These are phyloP conservation scores for Protosalanx chinensis DNA, from an alignment of 2,797 vertebrate species.

Conservation along the genomic window DNA sequence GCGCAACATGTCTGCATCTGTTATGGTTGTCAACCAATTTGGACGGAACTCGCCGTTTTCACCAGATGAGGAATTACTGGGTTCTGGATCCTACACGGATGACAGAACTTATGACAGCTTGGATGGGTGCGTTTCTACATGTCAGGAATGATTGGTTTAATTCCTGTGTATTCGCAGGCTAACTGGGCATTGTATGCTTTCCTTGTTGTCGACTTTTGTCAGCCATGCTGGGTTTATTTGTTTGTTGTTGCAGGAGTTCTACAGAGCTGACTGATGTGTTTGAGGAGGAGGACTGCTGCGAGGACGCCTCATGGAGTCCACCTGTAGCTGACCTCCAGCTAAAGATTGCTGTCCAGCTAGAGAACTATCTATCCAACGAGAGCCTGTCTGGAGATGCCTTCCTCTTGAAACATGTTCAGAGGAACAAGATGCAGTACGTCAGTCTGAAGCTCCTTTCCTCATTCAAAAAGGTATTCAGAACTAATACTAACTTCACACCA, in stretches of 20 bases:
- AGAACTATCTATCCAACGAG: constrained; percentile 73
- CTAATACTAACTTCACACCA: not conserved
- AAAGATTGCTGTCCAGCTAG: constrained; percentile 69
- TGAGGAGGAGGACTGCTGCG: constrained; percentile 46
- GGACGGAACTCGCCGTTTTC: constrained; percentile 20
- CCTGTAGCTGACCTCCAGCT: constrained; percentile 52
- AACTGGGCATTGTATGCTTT: too few species aligned
- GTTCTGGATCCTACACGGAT: constrained; percentile 29
- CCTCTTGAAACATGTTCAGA: constrained; percentile 75
- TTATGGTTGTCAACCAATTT: constrained; percentile 28
- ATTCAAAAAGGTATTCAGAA: constrained; percentile 72
- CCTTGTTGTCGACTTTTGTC: too few species aligned
- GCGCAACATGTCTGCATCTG: constrained; percentile 49
- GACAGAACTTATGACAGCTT: constrained; percentile 51
- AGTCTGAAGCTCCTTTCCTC: constrained; percentile 77
- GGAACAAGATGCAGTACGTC: constrained; percentile 76
- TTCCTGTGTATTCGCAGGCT: not conserved
- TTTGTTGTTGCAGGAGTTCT: constrained; percentile 52
- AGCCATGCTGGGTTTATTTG: not conserved
- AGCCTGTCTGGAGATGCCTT: constrained; percentile 73
- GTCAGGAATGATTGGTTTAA: not conserved
- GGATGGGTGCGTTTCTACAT: constrained; percentile 39
- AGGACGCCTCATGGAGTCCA: constrained; percentile 34
- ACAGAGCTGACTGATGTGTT: constrained; percentile 29
- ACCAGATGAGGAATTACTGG: constrained; percentile 15